Base-by-base conservation (phyloP, 2,888 invertebrate species). In the Dynastes grantii region DNA sequence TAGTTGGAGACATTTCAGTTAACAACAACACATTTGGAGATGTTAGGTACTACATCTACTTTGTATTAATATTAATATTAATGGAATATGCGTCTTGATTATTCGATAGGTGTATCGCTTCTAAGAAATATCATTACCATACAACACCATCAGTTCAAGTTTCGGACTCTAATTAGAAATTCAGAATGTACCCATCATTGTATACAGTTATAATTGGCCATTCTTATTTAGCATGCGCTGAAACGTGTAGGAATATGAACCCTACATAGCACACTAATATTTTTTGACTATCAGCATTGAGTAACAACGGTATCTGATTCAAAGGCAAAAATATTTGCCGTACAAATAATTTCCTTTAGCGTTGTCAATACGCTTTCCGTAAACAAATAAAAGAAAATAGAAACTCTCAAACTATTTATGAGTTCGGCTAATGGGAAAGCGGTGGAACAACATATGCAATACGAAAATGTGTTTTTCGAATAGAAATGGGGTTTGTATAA, bases 121-220 rank as follows among this genome's bases (percentile, higher is more conserved):
- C 58, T 3, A 61, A 6, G 58, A 61, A 61, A 22, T 27, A 22
- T 61, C 58, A 61, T 61, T 55, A 55, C 22, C 58, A 22, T 61
- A 61, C 16, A 27, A 0, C 5, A 55, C 13, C 58, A 22, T 27
- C 29, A 2, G 29, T 22, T 27, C 22, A 61, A 9, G 16, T 61
- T 9, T 61, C 9, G 2, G 58, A 9, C 22, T 5, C 27, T 61
- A 61, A 61, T 61, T 27, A 27, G 16, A 16, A 61, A 61, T 61
- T 61, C 58, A 61, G 9, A 9, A 61, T 2, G 29, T 61, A 2
- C 2, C 29, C 58, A 6, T 61, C 8, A 22, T 61, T 22, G 22
- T 16, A 61, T 61, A 61, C 58, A 61, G 58, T 61, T 61, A 61
- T 32, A 64, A 64, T 29, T 64, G 37, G 13, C 32, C 4, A 64